Evolutionary conservation across 2,113 vertebrate species (phyloP).

Genomic region (Thunnus maccoyii): DNA sequence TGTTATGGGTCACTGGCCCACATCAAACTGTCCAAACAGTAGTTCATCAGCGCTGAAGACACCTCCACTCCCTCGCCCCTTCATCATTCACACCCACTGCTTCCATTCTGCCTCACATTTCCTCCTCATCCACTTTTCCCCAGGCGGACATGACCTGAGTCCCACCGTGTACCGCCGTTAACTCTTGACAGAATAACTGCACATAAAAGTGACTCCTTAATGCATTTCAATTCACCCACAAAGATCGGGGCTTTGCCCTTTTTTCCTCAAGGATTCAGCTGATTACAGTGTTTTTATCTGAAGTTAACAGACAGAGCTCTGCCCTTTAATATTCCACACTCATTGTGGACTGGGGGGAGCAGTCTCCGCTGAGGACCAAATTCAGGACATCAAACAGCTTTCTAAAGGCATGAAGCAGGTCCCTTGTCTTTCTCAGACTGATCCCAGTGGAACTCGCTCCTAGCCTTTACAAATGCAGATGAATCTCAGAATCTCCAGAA

Average conservation of each 20-base stretch:
- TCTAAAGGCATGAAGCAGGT: slow-evolving; percentile 28
- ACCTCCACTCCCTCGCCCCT: background rate
- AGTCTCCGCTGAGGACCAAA: slow-evolving; percentile 18
- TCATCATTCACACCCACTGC: slow-evolving; percentile 35
- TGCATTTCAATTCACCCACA: slow-evolving; percentile 17
- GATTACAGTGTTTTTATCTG: slow-evolving; percentile 51
- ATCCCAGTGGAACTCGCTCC: slow-evolving; percentile 1
- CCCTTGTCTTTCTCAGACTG: slow-evolving; percentile 33
- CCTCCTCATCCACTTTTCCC: slow-evolving; percentile 19
- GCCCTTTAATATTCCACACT: slow-evolving; percentile 51
- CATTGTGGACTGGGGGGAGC: slow-evolving; percentile 30
- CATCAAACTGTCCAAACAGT: slow-evolving; percentile 61
- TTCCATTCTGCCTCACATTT: slow-evolving; percentile 28
- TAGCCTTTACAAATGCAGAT: slow-evolving; percentile 31
- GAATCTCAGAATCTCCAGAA: slow-evolving; percentile 35
- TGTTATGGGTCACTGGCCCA: slow-evolving; percentile 42
- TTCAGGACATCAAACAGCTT: slow-evolving; percentile 28
- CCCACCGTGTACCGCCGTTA: background rate
- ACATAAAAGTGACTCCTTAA: slow-evolving; percentile 39
- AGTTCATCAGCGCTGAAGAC: slow-evolving; percentile 25
- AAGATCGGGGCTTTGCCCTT: background rate
- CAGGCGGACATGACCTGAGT: slow-evolving; percentile 24
- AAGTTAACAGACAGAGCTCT: slow-evolving; percentile 37
- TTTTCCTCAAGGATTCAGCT: slow-evolving; percentile 47
- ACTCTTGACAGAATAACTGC: slow-evolving; percentile 42